Conservation (phyloP, 2,888 invertebrate species). For the Euspilapteryx auroguttella region DNA sequence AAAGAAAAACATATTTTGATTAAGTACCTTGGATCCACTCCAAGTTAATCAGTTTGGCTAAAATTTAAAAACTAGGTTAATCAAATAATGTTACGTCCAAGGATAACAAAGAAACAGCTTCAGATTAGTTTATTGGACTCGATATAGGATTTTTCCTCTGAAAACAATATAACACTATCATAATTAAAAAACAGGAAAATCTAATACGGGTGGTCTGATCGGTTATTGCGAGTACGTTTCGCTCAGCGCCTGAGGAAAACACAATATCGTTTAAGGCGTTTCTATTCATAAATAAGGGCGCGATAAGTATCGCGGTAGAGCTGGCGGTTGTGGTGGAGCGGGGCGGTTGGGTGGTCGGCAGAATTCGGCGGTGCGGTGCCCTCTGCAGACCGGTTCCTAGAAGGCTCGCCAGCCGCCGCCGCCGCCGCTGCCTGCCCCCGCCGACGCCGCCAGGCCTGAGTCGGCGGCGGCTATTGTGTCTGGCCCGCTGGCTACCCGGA, state of each 20-base stretch:
- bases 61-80: no score
- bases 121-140: no score
- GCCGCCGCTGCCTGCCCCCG: no score
- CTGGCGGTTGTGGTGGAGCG: conserved; percentile 7
- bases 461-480: conserved; percentile 48
- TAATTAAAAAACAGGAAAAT: no score
- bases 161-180: no score
- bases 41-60: no score
- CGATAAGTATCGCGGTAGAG: conserved; percentile 41
- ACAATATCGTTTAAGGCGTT: conserved; percentile 16
- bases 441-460: no score
- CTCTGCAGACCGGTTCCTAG: conserved; percentile 43
- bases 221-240: conserved; percentile 1
- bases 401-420: conserved; percentile 35
- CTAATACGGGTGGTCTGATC: conserved; percentile 6
- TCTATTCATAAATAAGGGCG: conserved; percentile 50
- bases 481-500: conserved; percentile 14
- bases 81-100: no score
- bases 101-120: no score
- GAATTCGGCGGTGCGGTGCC: conserved; percentile 50
- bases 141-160: no score
- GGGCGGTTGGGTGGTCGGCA: conserved; percentile 47
- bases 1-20: no score
- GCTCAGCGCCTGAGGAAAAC: conserved; percentile 4
- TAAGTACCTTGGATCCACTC: no score